phyloP scores from a whole-genome alignment of 2,797 vertebrate species.

The Hydrolagus colliei region DNA sequence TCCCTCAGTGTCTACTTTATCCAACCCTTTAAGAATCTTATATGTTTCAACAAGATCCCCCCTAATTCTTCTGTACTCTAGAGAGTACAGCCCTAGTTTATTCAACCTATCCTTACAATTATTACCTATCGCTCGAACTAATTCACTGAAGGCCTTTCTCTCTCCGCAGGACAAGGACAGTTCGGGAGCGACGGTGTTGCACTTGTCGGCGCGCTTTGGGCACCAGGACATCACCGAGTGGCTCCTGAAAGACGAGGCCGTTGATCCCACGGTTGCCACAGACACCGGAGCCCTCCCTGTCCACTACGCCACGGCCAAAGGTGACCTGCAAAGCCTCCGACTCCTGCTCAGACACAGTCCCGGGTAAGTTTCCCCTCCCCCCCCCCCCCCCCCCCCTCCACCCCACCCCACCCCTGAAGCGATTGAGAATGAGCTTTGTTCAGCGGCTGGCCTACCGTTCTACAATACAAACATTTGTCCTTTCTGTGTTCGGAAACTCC shows the following conservation, averaged over 20 bases:
- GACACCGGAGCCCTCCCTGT: slow-evolving; percentile 81
- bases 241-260: slow-evolving; percentile 76
- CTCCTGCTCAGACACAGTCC: slow-evolving; percentile 77
- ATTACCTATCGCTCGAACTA: background rate
- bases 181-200: slow-evolving; percentile 87
- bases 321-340: slow-evolving; percentile 80
- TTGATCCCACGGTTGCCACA: slow-evolving; percentile 68
- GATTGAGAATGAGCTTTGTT: no score
- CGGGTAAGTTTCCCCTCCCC: slow-evolving; percentile 62
- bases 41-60: no score
- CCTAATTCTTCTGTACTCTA: no score
- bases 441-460: no score
- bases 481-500: no score
- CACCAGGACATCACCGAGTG: slow-evolving; percentile 85
- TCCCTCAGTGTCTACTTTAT: no score
- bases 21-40: no score
- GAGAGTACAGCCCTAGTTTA: no score
- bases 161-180: slow-evolving; percentile 74
- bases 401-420: no score
- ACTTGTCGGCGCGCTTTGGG: slow-evolving; percentile 88
- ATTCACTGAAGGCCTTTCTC: background rate
- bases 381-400: no score
- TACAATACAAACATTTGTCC: no score
- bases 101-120: no score
- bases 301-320: slow-evolving; percentile 95